Conservation (phyloP, 2,797 vertebrate species). For the Eulemur mongoz region DNA sequence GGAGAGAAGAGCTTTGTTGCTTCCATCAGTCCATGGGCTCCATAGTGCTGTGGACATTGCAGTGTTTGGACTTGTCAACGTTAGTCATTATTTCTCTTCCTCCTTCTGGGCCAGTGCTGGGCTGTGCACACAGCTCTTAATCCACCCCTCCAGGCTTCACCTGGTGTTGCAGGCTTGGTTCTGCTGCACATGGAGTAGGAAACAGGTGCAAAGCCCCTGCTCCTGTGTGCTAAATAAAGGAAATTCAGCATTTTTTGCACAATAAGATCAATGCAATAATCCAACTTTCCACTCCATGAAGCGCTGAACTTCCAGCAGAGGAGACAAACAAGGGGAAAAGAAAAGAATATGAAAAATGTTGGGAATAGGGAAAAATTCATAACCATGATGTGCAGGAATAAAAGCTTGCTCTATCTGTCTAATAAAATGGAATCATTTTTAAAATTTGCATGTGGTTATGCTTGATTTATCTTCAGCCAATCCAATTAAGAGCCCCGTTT, state of each 20-base stretch:
- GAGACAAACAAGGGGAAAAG: constrained; percentile 52
- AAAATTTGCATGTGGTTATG: constrained; percentile 66
- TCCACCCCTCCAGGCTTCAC: neutral
- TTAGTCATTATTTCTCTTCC: neutral
- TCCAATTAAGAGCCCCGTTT: constrained; percentile 73
- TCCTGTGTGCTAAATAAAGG: neutral
- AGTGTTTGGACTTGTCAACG: neutral
- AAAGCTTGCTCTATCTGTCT: constrained; percentile 52
- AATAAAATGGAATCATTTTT: constrained; percentile 73
- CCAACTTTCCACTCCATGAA: constrained; percentile 3
- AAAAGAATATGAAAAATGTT: constrained; percentile 47
- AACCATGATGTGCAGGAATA: neutral
- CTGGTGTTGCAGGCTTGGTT: neutral
- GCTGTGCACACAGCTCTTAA: neutral
- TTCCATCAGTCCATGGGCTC: neutral
- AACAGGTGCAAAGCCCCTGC: neutral
- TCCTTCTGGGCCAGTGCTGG: neutral
- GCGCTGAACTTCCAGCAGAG: constrained; percentile 2
- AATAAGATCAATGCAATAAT: constrained; percentile 19
- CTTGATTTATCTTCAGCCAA: constrained; percentile 80
- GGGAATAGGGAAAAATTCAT: constrained; percentile 63
- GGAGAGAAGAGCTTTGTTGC: neutral
- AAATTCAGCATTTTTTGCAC: constrained; percentile 20
- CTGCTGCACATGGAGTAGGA: neutral
- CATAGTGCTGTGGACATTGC: neutral